Evolutionary conservation across 2,797 vertebrate species (phyloP).

Genomic region (Hippocampus kuda): DNA sequence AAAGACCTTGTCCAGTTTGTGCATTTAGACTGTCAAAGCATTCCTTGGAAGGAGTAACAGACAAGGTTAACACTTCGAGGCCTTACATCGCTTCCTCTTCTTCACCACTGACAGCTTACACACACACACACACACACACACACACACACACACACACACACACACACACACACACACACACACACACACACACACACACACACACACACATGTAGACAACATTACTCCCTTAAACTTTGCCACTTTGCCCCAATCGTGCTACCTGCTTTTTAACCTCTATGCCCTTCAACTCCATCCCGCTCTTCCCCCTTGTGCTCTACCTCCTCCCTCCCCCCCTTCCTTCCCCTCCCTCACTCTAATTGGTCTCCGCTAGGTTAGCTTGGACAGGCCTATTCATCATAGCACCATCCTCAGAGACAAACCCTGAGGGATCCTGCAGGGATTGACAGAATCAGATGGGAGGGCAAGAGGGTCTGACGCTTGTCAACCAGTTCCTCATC

Average conservation of each 20-base stretch:
- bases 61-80: conserved; percentile 64
- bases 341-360: conserved; percentile 70
- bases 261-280: conserved; percentile 41
- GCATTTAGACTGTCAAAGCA: conserved; percentile 52
- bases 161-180: neutral
- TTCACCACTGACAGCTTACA: conserved; percentile 51
- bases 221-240: conserved; percentile 41
- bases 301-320: conserved; percentile 19
- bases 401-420: conserved; percentile 83
- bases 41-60: conserved; percentile 52
- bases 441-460: conserved; percentile 58
- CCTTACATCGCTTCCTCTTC: conserved; percentile 48
- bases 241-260: conserved; percentile 31
- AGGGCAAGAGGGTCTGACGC: conserved; percentile 61
- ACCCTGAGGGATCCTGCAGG: conserved; percentile 74
- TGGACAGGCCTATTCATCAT: conserved; percentile 99
- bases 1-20: conserved; percentile 42
- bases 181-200: conserved; percentile 14
- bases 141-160: conserved; percentile 1
- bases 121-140: conserved; percentile 23
- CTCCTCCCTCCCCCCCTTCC: conserved; percentile 5
- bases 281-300: conserved; percentile 27
- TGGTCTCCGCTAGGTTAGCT: conserved; percentile 93
- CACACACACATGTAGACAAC: conserved; percentile 13
- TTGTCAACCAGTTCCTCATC: conserved; percentile 59